Evolutionary conservation across 2,888 invertebrate species (phyloP), one percentile per base, ranked within the genome.

Genomic region (Cryptus armator): DNA sequence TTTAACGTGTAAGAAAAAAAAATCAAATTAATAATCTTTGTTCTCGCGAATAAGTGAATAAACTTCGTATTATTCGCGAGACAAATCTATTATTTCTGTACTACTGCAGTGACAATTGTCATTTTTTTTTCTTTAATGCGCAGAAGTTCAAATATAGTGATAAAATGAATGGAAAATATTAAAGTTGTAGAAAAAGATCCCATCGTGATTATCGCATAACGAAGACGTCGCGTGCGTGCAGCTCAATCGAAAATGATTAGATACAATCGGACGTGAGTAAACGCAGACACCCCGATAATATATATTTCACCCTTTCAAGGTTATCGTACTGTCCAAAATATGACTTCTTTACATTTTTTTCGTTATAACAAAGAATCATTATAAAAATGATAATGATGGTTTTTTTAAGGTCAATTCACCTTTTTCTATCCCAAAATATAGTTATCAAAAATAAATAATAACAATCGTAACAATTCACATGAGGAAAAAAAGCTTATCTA

Each of bases 191-290:
- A 10, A 29, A n/a, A 14, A 51, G 48, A n/a, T 51, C 4, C 7
- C 51, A 37, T 51, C 32, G 12, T 2, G 70, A 70, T 70, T 51
- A 70, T 53, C 32, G 14, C 16, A 16, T 32, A 51, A 32, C 32
- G 14, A 37, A 43, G 37, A 24, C 37, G 37, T 53, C 6, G 32
- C 51, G 14, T 59, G 56, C 24, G 7, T 16, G 5, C 9, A 19
- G 14, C 12, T 66, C 5, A 16, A 59, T 70, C 70, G 68, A 37
- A 10, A 48, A n/a, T 48, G 78, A 78, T 78, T 78, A 78, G 78
- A 78, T 78, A 78, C 19, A 62, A 70, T 29, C 14, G 70, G 16
- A 78, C 78, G 70, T 78, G 78, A 78, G 68, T 59, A 78, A 78
- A 78, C 43, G 56, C 59, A 56, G 68, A 43, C n/a, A 12, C 16